Evolutionary conservation across 2,888 invertebrate species (phyloP).

Genomic region (Rhamnusium bicolor): DNA sequence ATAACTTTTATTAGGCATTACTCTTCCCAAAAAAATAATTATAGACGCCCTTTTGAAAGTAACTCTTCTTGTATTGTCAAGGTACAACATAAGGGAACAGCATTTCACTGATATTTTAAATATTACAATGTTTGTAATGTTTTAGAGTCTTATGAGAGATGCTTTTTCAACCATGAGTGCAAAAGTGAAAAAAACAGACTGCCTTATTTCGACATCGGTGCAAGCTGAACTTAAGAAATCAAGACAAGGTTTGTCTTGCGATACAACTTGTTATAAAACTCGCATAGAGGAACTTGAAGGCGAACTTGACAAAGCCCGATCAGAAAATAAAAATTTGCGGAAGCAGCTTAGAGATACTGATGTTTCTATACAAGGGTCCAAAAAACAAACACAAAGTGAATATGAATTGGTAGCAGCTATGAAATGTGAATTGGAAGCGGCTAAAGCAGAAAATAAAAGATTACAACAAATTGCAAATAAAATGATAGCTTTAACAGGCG

Average conservation of each 20-base stretch:
- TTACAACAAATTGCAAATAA: constrained; percentile 56
- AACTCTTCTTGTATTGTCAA: too few species aligned
- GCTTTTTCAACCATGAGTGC: constrained; percentile 41
- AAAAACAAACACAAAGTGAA: constrained; percentile 45
- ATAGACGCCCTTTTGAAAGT: too few species aligned
- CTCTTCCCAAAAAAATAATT: too few species aligned
- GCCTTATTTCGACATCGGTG: constrained; percentile 61
- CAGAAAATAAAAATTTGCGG: constrained; percentile 50
- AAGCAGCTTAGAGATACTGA: constrained; percentile 44
- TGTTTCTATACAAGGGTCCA: constrained; percentile 28
- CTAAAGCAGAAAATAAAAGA: constrained; percentile 56
- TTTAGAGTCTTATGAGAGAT: constrained; percentile 44
- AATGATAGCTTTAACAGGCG: constrained; percentile 54
- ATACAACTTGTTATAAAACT: constrained; percentile 59
- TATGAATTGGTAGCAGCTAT: constrained; percentile 49
- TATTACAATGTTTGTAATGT: too few species aligned
- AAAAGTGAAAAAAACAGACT: constrained; percentile 37
- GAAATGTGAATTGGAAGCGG: constrained; percentile 53
- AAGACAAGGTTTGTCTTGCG: constrained; percentile 61
- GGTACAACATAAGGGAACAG: too few species aligned
- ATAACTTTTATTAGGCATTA: too few species aligned
- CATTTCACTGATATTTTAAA: too few species aligned
- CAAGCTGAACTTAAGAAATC: constrained; percentile 62
- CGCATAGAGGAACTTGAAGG: constrained; percentile 57
- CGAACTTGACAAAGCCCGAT: constrained; percentile 49